These are phyloP conservation scores for Dermolepida albohirtum DNA, from an alignment of 2,888 invertebrate genomes.

Conservation along the genomic window DNA sequence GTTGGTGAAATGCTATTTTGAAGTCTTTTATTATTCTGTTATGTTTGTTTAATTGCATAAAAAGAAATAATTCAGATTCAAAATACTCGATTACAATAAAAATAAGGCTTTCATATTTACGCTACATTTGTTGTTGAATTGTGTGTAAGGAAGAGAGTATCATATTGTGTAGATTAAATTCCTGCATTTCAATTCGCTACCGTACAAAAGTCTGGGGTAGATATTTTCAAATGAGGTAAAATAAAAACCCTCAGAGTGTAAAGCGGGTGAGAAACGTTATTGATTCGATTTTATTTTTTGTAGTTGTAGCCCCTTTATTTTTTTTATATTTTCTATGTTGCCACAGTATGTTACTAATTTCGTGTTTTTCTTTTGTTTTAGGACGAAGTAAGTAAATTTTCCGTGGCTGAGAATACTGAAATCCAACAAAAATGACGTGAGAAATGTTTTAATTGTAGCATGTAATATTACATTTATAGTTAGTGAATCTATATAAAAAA, in stretches of 20 bases:
- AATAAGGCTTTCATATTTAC: slow-evolving; percentile 5
- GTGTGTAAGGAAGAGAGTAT: slow-evolving; percentile 9
- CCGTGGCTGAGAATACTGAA: slow-evolving; percentile 34
- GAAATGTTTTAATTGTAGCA: slow-evolving; percentile 36
- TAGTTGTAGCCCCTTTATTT: background rate
- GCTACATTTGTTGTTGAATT: slow-evolving; percentile 15
- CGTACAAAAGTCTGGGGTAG: background rate
- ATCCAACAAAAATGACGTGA: slow-evolving; percentile 39
- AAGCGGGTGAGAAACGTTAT: background rate
- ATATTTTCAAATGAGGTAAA: background rate
- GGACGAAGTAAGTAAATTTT: slow-evolving; percentile 65
- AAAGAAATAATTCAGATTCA: slow-evolving; percentile 10
- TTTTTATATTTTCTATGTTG: slow-evolving; percentile 35
- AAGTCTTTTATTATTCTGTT: background rate
- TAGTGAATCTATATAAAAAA: background rate
- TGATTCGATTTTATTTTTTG: slow-evolving; percentile 9
- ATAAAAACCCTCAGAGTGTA: background rate
- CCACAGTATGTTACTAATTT: slow-evolving; percentile 56
- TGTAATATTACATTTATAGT: background rate
- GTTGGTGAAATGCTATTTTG: too few species aligned
- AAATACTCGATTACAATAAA: slow-evolving; percentile 19
- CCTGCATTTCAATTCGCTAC: slow-evolving; percentile 12
- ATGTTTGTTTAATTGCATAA: slow-evolving; percentile 4
- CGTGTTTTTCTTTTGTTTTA: slow-evolving; percentile 64
- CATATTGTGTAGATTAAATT: slow-evolving; percentile 25